Evolutionary conservation across 2,888 invertebrate genomes (phyloP), one percentile per base, ranked within the genome.

Genomic region (Drosophila austrosaltans): DNA sequence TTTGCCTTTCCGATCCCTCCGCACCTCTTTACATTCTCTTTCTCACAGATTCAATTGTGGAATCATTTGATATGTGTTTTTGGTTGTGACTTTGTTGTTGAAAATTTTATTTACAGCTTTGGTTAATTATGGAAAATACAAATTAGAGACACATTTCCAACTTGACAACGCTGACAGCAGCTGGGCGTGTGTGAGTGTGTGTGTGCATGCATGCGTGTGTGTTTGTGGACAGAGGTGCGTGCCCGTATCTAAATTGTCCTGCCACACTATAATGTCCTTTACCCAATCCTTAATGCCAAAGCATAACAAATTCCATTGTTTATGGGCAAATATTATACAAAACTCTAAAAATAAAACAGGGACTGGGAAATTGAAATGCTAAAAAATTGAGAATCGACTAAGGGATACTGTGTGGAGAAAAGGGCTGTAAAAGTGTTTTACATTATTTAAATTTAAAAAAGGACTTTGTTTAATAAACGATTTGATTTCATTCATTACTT

Each of bases 81-180:
- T 58, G 53, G 22, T 44, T 64, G 54, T 48, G 58, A 12, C 57
- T 57, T 20, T 32, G 10, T 57, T 53, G 58, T 53, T 40, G 16
- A 2, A 12, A 4, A 20, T 16, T 53, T 53, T 73, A 60, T 64
- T 59, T 64, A 58, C 44, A 48, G 61, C 30, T 59, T 65, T 53
- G 69, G 64, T 75, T 75, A 74, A 74, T 74, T 75, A 42, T 57
- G n/a, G 30, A 53, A 65, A 25, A 40, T 53, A 40, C 39, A 69
- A 75, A 69, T 74, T 74, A 75, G 74, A 75, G 75, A 62, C 59
- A 65, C 69, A 75, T 69, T 74, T 73, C 53, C 72, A 66, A 48
- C 25, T 48, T 4, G 10, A 12, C 64, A 44, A 44, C 60, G 57
- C 42, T 57, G 75, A 74, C 69, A 62, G 67, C 62, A 28, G 44